Evolutionary conservation across 2,888 invertebrate species (phyloP), one percentile per base, ranked within the genome.

Genomic region (Hedychridium roseum): DNA sequence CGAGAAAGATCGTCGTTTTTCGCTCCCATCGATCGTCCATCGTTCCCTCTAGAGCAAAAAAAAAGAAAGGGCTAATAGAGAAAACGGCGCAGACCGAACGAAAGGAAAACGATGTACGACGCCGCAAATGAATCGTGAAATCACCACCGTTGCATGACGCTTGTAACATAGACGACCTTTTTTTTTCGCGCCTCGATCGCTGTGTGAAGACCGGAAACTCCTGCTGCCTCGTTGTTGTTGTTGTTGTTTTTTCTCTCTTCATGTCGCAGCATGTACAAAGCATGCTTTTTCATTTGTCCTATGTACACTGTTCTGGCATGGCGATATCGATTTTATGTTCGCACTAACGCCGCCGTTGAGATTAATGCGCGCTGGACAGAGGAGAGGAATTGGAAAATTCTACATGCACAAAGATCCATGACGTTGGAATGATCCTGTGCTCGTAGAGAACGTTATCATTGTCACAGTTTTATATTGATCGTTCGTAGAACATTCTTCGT

Each of bases 61-160:
- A n/a, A n/a, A n/a, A n/a, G n/a, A n/a, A n/a, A n/a, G n/a, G n/a
- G n/a, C n/a, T n/a, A n/a, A n/a, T n/a, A n/a, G n/a, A n/a, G n/a
- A n/a, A n/a, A n/a, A n/a, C n/a, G n/a, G n/a, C n/a, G n/a, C n/a
- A n/a, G n/a, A n/a, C n/a, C n/a, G n/a, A n/a, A n/a, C n/a, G n/a
- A n/a, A n/a, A n/a, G n/a, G n/a, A 14, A 42, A 43, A 43, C 34
- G 44, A 38, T 43, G 37, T 47, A 56, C 28, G 46, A 57, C 48
- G 52, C 56, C 53, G 42, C 57, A 47, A 54, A 61, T 61, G 53
- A n/a, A 66, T 60, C 49, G 55, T 60, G 58, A 11, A 55, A 43
- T 4, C 48, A 59, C 53, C 55, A 64, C 43, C 66, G 62, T 68
- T 70, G 70, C 70, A 71, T 68, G 71, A 64, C 49, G 54, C 68